These are phyloP conservation scores for Enteromius treurensis DNA, from an alignment of 2,797 vertebrate genomes.

Conservation along the genomic window DNA sequence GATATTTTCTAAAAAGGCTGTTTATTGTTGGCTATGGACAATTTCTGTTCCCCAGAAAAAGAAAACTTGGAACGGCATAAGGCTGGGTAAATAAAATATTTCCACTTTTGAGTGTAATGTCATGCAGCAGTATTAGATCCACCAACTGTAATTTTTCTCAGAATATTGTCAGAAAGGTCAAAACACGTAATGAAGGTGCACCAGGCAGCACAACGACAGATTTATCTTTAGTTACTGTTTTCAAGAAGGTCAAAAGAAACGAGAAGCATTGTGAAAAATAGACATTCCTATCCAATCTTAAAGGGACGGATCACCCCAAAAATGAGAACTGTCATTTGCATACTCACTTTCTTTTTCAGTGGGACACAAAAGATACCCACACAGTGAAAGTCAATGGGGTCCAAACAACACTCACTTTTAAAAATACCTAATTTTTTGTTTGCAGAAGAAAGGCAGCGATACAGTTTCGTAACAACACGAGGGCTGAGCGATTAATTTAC, in stretches of 20 bases:
- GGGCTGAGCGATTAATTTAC: conserved; percentile 24
- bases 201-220: neutral
- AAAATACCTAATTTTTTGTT: neutral
- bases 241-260: conserved; percentile 17
- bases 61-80: neutral
- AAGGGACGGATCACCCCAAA: neutral
- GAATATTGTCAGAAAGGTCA: conserved; percentile 13
- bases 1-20: too few relatives aligned
- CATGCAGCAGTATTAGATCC: neutral
- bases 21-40: neutral
- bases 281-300: too few relatives aligned
- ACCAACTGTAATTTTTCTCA: neutral
- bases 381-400: neutral
- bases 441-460: neutral
- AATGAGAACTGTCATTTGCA: neutral
- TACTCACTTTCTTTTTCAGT: neutral
- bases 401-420: neutral
- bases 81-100: neutral
- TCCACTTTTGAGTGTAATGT: neutral
- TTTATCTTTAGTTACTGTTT: conserved; percentile 2
- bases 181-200: neutral
- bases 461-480: neutral
- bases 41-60: neutral
- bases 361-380: neutral
- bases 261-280: neutral